These are phyloP conservation scores for Chionomys nivalis DNA, from an alignment of 2,113 vertebrate genomes.

Conservation along the genomic window DNA sequence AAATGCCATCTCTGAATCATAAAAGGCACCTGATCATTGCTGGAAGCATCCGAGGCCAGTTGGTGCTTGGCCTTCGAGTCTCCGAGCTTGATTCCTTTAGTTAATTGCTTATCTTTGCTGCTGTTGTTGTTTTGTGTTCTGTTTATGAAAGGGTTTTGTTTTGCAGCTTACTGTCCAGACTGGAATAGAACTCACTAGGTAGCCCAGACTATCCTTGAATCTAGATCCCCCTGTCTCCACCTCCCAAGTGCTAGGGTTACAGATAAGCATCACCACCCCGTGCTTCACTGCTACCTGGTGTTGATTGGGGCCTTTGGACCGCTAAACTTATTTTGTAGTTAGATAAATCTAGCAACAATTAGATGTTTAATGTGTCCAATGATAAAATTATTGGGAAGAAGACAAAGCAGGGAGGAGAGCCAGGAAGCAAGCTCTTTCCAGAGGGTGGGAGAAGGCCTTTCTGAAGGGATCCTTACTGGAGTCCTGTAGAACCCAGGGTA, in stretches of 20 bases:
- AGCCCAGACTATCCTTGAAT: background rate
- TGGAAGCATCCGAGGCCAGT: background rate
- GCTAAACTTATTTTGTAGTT: background rate
- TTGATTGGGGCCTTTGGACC: background rate
- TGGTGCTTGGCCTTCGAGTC: background rate
- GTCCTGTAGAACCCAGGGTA: background rate
- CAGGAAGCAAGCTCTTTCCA: background rate
- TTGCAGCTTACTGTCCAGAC: background rate
- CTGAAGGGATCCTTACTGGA: background rate
- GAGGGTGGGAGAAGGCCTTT: background rate
- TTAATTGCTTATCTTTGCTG: background rate
- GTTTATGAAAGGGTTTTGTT: background rate
- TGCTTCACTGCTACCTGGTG: background rate
- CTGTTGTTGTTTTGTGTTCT: background rate
- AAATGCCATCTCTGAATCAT: background rate
- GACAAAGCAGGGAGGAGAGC: background rate
- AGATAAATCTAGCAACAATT: background rate
- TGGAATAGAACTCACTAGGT: background rate
- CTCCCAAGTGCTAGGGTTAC: background rate
- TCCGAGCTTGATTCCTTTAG: background rate
- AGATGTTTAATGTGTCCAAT: background rate
- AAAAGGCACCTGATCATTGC: background rate
- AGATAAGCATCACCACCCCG: background rate
- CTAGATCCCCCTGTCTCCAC: background rate
- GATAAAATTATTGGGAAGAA: background rate